phyloP scores from a whole-genome alignment of 2,797 vertebrate species.

The Sebastes steindachneri region DNA sequence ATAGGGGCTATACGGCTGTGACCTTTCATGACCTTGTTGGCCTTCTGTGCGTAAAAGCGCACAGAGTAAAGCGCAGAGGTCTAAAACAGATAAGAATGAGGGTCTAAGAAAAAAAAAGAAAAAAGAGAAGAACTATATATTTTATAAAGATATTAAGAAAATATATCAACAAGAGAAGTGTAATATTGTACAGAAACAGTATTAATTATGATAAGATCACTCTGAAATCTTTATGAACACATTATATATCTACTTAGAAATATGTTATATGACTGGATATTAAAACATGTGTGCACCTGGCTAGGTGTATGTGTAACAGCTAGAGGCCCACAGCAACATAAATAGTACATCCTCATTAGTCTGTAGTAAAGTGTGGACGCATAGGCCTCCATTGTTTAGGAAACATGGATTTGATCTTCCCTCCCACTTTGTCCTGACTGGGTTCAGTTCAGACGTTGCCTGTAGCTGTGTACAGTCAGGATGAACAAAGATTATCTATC shows the following conservation, averaged over 20 bases:
- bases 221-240: background rate
- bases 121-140: background rate
- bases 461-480: constrained; percentile 52
- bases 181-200: background rate
- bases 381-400: constrained; percentile 11
- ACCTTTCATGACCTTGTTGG: constrained; percentile 50
- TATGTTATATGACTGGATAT: background rate
- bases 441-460: constrained; percentile 52
- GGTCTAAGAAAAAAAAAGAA: background rate
- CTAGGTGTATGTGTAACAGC: constrained; percentile 6
- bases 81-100: background rate
- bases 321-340: background rate
- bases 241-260: background rate
- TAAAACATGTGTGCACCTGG: background rate
- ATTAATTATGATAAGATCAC: background rate
- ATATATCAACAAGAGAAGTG: background rate
- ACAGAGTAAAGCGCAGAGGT: background rate
- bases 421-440: constrained; percentile 61
- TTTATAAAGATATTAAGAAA: background rate
- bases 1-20: background rate
- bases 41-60: constrained; percentile 58
- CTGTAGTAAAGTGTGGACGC: background rate
- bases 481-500: constrained; percentile 54
- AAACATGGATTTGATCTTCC: constrained; percentile 34
- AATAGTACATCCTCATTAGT: background rate